phyloP scores from a whole-genome alignment of 2,797 vertebrate species.

The Falco columbarius region DNA sequence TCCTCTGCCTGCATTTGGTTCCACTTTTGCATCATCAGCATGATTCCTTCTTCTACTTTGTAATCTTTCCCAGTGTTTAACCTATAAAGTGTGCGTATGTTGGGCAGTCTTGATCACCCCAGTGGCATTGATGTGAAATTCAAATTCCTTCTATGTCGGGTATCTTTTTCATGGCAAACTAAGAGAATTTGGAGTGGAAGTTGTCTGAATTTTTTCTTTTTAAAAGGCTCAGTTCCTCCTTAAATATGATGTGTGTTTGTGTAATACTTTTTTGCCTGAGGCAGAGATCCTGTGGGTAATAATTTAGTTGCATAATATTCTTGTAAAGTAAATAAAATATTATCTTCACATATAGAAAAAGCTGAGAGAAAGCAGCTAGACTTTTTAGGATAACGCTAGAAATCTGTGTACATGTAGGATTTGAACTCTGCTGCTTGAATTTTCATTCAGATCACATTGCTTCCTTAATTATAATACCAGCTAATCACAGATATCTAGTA shows the following conservation, averaged over 20 bases:
- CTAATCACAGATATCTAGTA: neutral
- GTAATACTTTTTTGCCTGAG: neutral
- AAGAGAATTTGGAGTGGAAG: neutral
- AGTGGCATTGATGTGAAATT: neutral
- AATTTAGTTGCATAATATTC: neutral
- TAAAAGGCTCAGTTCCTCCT: neutral
- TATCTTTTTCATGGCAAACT: neutral
- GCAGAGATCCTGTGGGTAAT: neutral
- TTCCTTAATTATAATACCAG: neutral
- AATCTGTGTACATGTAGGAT: neutral
- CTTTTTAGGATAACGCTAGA: neutral
- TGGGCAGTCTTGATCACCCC: neutral
- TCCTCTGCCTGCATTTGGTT: neutral
- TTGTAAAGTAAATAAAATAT: constrained; percentile 27
- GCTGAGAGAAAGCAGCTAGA: neutral
- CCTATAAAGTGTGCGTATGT: neutral
- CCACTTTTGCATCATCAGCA: neutral
- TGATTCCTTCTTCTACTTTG: neutral
- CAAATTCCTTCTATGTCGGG: neutral
- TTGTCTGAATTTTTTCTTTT: neutral
- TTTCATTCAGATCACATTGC: neutral
- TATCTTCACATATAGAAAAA: neutral
- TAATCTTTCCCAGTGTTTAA: constrained; percentile 4
- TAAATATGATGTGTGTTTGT: neutral
- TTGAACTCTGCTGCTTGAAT: neutral